A percentile compares a stretch with the other conserved stretches of the same genome.
phyloP scores from a whole-genome alignment of 1,140 invertebrate species.

The Coelopa frigida region DNA sequence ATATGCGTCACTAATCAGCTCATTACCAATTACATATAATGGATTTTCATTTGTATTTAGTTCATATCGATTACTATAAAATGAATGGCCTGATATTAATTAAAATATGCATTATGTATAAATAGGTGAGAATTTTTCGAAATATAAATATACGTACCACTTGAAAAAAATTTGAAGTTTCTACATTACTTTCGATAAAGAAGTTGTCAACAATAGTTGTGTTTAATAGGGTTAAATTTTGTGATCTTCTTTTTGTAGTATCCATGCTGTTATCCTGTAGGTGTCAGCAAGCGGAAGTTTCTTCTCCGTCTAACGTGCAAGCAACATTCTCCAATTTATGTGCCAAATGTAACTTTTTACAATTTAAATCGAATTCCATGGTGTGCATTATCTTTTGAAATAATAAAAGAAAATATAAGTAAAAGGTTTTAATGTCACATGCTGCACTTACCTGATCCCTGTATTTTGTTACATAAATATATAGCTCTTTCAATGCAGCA shows the following conservation, averaged over 20 bases:
- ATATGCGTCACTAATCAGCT: neutral
- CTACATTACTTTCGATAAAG: slow-evolving; percentile 2
- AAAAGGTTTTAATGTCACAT: no score
- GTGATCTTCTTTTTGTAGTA: neutral
- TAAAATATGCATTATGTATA: neutral
- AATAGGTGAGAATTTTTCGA: neutral
- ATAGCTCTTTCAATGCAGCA: slow-evolving; percentile 86
- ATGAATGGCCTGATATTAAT: neutral
- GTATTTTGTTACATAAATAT: slow-evolving; percentile 91
- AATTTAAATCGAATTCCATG: slow-evolving; percentile 70
- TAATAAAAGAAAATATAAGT: slow-evolving; percentile 10
- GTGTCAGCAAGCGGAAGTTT: slow-evolving; percentile 42
- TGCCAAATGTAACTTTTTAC: slow-evolving; percentile 79
- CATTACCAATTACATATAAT: neutral
- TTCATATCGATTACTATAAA: neutral
- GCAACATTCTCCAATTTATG: slow-evolving; percentile 85
- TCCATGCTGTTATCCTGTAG: neutral
- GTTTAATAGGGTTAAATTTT: slow-evolving; percentile 1
- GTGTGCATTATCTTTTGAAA: slow-evolving; percentile 58
- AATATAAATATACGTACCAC: neutral
- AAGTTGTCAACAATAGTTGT: neutral
- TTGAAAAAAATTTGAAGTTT: slow-evolving; percentile 2
- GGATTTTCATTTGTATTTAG: neutral
- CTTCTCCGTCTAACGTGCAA: slow-evolving; percentile 77
- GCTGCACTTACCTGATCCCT: slow-evolving; percentile 76